Base-by-base conservation (phyloP, 92 coral and sea anemone species). In the Pocillopora meandrina region DNA sequence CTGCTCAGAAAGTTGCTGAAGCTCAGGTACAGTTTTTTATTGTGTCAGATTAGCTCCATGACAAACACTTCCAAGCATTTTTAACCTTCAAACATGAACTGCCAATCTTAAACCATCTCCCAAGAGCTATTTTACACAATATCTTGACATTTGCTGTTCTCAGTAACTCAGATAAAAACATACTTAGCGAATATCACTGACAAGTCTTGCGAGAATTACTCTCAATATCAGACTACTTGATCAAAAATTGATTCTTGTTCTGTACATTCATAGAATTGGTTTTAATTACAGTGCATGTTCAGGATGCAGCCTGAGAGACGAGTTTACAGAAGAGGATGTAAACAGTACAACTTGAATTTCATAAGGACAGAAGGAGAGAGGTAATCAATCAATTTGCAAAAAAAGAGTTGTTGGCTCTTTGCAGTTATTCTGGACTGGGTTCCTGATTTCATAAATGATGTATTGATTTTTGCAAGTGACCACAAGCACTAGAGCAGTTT, bases 271-370 rank as follows among this genome's bases (percentile, higher is more conserved):
- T 12, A 33, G 9, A 70, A 70, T 57, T 62, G 68, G 19, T n/a
- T 74, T 52, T 64, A 77, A 23, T 86, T 66, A 61, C 52, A 93
- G 97, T 91, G 93, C 83, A 72, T 93, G 90, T 91, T 93, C 72
- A 87, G 77, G 64, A 75, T 93, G 65, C 90, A 85, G 69, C 87
- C 89, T n/a, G 89, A 87, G 52, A 90, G 82, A 8, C 76, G 70
- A 61, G 20, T 56, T 55, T 89, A 79, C 69, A 85, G 78, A 79
- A 81, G 91, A 78, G 97, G 97, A 36, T 72, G 84, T 75, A 93
- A 89, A 59, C 90, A 87, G 14, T 93, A 87, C 81, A 89, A 75
- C 86, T 58, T 93, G 23, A 93, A 89, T 60, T 93, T 93, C 61
- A 72, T 79, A 19, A 81, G 64, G 66, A 90, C 83, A 16, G 89